Percentiles rank a stretch among this genome's conserved stretches.
Conservation (phyloP, 2,113 vertebrate species). For the Porphyrio hochstetteri region DNA sequence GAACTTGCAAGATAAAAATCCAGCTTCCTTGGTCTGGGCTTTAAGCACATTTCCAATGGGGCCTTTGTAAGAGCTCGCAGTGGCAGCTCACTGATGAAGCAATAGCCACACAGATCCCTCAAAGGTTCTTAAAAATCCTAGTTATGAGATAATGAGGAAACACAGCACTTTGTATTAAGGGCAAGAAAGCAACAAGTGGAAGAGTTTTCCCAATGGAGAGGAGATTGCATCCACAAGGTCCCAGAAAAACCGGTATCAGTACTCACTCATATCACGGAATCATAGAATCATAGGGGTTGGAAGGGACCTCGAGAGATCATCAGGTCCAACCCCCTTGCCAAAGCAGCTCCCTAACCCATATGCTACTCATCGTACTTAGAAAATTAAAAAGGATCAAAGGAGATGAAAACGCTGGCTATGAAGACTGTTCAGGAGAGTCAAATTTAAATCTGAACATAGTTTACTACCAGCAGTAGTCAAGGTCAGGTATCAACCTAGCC, state of each 20-base stretch:
- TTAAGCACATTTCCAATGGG: neutral
- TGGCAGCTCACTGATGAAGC: neutral
- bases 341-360: too few relatives aligned
- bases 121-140: neutral
- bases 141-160: neutral
- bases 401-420: neutral
- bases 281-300: too few relatives aligned
- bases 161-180: neutral
- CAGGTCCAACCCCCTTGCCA: too few relatives aligned
- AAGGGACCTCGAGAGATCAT: too few relatives aligned
- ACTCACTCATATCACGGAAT: too few relatives aligned
- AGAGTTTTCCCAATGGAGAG: neutral
- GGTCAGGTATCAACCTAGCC: neutral
- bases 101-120: neutral
- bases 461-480: neutral
- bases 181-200: neutral
- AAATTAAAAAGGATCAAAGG: neutral
- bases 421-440: neutral
- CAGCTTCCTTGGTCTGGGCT: neutral
- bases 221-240: neutral
- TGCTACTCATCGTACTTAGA: neutral
- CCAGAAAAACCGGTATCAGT: neutral
- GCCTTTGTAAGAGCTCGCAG: neutral
- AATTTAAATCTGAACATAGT: neutral
- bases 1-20: neutral